A percentile compares a stretch with the other conserved stretches of the same genome.
phyloP scores from a whole-genome alignment of 1,140 invertebrate genomes.

The Sipha flava region DNA sequence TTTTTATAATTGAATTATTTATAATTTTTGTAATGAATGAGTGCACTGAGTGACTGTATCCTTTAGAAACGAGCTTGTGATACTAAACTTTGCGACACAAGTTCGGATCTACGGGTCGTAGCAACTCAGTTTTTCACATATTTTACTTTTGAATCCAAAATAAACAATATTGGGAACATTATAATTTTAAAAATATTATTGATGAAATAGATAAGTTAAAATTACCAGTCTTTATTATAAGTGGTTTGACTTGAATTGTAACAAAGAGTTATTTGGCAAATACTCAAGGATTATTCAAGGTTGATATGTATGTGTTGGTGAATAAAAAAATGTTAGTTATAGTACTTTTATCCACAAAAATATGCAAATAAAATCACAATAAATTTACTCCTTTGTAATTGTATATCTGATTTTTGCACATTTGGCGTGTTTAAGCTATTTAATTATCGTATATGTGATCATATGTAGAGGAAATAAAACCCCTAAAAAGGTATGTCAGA shows the following conservation, averaged over 20 bases:
- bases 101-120: constrained; percentile 31
- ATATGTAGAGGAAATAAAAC: too few relatives aligned
- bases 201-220: too few relatives aligned
- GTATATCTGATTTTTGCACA: too few relatives aligned
- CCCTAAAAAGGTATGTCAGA: too few relatives aligned
- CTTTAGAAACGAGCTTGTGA: constrained; percentile 30
- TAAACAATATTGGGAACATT: background rate
- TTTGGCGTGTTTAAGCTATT: too few relatives aligned
- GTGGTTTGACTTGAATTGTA: background rate
- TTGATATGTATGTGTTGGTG: background rate
- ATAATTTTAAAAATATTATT: too few relatives aligned
- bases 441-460: too few relatives aligned
- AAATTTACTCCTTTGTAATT: too few relatives aligned
- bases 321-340: background rate
- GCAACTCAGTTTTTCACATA: background rate
- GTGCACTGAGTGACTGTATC: constrained; percentile 9
- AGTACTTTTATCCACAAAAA: too few relatives aligned
- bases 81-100: constrained; percentile 23
- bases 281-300: constrained; percentile 5
- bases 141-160: background rate
- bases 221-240: background rate
- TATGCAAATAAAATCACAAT: too few relatives aligned
- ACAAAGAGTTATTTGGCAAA: background rate
- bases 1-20: background rate
- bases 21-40: background rate